phyloP scores from a whole-genome alignment of 2,797 vertebrate species.

The Chanos chanos region DNA sequence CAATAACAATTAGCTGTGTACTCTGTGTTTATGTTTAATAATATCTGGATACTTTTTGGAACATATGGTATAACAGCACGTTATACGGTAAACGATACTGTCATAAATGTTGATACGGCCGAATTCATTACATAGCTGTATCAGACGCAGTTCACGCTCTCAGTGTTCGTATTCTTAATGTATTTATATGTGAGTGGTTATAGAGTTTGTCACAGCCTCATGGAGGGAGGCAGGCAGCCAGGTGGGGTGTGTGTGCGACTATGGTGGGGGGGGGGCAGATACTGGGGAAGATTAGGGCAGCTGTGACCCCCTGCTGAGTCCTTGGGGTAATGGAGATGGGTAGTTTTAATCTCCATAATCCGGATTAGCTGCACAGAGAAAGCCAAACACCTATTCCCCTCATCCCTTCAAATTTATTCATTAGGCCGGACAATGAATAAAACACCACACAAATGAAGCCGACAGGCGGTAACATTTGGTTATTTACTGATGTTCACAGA shows the following conservation, averaged over 20 bases:
- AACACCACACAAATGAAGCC: slow-evolving; percentile 42
- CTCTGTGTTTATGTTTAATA: no score
- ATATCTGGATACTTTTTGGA: no score
- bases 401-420: slow-evolving; percentile 62
- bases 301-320: slow-evolving; percentile 56
- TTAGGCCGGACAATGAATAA: slow-evolving; percentile 62
- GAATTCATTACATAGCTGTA: no score
- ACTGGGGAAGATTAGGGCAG: slow-evolving; percentile 63
- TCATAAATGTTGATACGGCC: no score
- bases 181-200: slow-evolving; percentile 20
- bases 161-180: not conserved
- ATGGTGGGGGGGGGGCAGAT: slow-evolving; percentile 28
- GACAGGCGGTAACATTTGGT: slow-evolving; percentile 39
- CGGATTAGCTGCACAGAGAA: slow-evolving; percentile 66
- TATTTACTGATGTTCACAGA: slow-evolving; percentile 34
- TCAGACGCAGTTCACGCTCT: no score
- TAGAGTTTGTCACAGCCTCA: slow-evolving; percentile 36
- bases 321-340: slow-evolving; percentile 68
- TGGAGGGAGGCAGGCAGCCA: slow-evolving; percentile 14
- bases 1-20: no score
- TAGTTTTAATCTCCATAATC: slow-evolving; percentile 72
- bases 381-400: slow-evolving; percentile 57
- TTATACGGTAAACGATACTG: no score
- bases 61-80: no score
- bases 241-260: not conserved